Evolutionary conservation across 2,888 invertebrate species (phyloP).

Genomic region (Stomorhina lunata): DNA sequence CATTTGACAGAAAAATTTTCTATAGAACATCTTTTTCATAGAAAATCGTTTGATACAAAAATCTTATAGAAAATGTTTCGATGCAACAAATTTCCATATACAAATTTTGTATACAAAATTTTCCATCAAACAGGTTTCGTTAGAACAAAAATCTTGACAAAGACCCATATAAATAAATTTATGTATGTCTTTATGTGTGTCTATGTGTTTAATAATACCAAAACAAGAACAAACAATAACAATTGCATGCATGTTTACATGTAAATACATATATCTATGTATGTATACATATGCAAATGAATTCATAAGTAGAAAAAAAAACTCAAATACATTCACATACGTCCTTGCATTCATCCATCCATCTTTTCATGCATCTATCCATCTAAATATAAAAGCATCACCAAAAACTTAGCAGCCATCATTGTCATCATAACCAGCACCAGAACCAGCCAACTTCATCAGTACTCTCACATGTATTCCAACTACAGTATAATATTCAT

Average conservation of each 20-base stretch:
- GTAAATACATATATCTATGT: background rate
- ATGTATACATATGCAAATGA: slow-evolving; percentile 23
- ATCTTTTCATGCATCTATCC: slow-evolving; percentile 10
- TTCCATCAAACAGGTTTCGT: too few species aligned
- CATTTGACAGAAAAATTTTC: too few species aligned
- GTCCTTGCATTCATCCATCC: background rate
- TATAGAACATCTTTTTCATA: too few species aligned
- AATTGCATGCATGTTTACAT: slow-evolving; percentile 10
- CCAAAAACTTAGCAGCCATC: slow-evolving; percentile 51
- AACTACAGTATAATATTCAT: background rate
- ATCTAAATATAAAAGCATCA: slow-evolving; percentile 17
- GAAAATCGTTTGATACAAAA: too few species aligned
- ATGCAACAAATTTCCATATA: too few species aligned
- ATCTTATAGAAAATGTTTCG: too few species aligned
- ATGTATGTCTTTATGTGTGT: background rate
- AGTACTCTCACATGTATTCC: background rate
- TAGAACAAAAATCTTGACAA: too few species aligned
- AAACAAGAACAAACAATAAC: slow-evolving; percentile 38
- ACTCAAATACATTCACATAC: background rate
- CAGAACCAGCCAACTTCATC: slow-evolving; percentile 19
- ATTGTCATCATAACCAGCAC: slow-evolving; percentile 25
- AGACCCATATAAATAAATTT: slow-evolving; percentile 1
- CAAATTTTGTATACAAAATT: too few species aligned
- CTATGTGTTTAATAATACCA: background rate
- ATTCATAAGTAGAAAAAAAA: slow-evolving; percentile 34